Conservation (phyloP, 2,797 vertebrate genomes). For the Peromyscus attwateri region DNA sequence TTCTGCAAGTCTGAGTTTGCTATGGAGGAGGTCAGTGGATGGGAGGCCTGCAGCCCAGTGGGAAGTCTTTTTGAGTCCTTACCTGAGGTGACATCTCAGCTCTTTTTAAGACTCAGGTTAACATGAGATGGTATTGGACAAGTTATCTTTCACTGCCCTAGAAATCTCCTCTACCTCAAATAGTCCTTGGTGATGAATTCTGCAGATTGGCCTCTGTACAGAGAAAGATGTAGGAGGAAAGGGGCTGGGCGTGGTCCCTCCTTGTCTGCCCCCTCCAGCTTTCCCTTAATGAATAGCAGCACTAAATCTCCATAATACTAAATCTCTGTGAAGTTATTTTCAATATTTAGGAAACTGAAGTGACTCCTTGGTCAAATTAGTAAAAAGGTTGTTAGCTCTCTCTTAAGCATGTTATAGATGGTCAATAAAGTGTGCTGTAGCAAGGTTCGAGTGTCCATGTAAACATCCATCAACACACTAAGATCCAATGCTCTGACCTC, state of each 20-base stretch:
- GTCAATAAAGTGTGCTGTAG: fast-evolving
- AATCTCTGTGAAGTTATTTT: neutral
- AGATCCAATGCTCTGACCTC: neutral
- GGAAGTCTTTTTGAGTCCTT: no score
- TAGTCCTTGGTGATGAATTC: neutral
- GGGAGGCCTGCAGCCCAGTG: neutral
- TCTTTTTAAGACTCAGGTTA: neutral
- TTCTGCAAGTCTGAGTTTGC: fast-evolving
- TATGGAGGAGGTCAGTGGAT: neutral
- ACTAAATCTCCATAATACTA: neutral
- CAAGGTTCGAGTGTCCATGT: neutral
- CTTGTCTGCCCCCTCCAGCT: neutral
- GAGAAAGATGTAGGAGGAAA: neutral
- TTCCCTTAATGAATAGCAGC: neutral
- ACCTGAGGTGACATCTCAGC: neutral
- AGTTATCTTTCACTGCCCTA: no score
- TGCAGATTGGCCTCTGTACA: neutral
- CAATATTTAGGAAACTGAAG: neutral
- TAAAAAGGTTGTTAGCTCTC: neutral
- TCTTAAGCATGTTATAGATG: neutral
- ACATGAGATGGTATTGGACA: neutral
- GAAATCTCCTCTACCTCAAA: neutral
- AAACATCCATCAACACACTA: neutral
- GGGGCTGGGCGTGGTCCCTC: neutral
- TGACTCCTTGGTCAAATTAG: neutral